These are phyloP conservation scores for Vidua macroura DNA, from an alignment of 2,113 vertebrate species.

Conservation along the genomic window DNA sequence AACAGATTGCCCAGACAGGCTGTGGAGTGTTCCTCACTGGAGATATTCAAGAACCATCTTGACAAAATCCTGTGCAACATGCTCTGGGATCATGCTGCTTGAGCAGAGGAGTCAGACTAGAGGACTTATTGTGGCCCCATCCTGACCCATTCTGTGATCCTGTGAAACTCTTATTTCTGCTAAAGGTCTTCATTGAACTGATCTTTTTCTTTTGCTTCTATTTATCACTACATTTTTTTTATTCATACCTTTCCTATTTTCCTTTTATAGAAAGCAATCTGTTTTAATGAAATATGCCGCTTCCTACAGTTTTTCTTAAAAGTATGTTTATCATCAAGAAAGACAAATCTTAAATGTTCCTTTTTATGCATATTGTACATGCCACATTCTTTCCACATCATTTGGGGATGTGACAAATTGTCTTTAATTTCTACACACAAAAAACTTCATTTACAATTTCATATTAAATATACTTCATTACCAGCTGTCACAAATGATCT, in stretches of 20 bases:
- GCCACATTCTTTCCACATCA: not conserved
- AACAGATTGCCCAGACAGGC: not conserved
- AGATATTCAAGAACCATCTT: not conserved
- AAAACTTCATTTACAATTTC: not conserved
- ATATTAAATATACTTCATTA: not conserved
- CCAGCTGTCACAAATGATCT: not conserved
- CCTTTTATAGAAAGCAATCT: not conserved
- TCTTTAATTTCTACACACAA: not conserved
- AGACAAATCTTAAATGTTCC: not conserved
- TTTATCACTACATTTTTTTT: not conserved
- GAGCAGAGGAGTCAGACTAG: not conserved
- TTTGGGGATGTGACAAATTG: not conserved
- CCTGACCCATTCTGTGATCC: not conserved
- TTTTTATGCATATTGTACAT: not conserved
- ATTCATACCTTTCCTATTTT: not conserved
- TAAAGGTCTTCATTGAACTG: not conserved
- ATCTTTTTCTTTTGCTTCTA: not conserved
- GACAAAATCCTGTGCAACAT: not conserved
- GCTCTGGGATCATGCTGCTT: not conserved
- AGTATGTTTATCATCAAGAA: not conserved
- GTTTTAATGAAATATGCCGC: not conserved
- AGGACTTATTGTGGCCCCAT: not conserved
- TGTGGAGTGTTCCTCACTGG: not conserved
- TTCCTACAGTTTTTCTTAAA: not conserved
- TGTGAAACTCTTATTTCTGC: not conserved